These are phyloP conservation scores for Trachelipus rathkii DNA, from an alignment of 1,140 invertebrate species.

Conservation along the genomic window DNA sequence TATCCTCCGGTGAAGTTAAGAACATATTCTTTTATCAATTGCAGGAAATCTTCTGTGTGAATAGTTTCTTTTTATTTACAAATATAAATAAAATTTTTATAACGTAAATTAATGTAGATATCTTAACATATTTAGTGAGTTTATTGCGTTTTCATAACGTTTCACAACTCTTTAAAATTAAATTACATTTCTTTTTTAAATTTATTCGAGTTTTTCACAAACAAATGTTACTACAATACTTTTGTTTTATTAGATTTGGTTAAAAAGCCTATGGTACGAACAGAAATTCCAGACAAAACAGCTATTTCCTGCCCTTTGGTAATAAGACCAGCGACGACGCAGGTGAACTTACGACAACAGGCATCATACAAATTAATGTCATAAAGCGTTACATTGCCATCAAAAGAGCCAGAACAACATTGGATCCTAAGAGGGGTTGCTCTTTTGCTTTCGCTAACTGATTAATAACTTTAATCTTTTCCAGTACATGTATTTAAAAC, in stretches of 20 bases:
- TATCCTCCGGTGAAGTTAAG: conserved; percentile 53
- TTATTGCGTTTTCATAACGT: too few species aligned
- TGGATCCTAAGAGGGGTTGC: conserved; percentile 57
- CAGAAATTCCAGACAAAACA: conserved; percentile 30
- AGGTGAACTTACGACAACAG: conserved; percentile 50
- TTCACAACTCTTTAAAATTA: too few species aligned
- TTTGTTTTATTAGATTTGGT: conserved; percentile 48
- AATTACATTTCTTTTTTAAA: too few species aligned
- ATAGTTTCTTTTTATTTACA: too few species aligned
- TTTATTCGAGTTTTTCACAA: too few species aligned
- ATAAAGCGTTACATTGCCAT: conserved; percentile 52
- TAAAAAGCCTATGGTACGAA: conserved; percentile 46
- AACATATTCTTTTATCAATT: background rate
- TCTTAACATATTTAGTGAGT: too few species aligned
- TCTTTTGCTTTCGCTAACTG: conserved; percentile 50
- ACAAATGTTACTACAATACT: too few species aligned
- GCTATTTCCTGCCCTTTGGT: conserved; percentile 55
- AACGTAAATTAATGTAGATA: too few species aligned
- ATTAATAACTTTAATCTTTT: conserved; percentile 17
- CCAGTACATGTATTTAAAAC: too few species aligned
- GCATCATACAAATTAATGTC: conserved; percentile 59
- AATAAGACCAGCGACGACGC: conserved; percentile 55
- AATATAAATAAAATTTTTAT: too few species aligned
- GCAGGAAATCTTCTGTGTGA: too few species aligned
- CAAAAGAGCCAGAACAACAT: conserved; percentile 51